A percentile compares a stretch with the other conserved stretches of the same genome.
phyloP scores from a whole-genome alignment of 2,797 vertebrate genomes.

The Aratinga solstitialis region DNA sequence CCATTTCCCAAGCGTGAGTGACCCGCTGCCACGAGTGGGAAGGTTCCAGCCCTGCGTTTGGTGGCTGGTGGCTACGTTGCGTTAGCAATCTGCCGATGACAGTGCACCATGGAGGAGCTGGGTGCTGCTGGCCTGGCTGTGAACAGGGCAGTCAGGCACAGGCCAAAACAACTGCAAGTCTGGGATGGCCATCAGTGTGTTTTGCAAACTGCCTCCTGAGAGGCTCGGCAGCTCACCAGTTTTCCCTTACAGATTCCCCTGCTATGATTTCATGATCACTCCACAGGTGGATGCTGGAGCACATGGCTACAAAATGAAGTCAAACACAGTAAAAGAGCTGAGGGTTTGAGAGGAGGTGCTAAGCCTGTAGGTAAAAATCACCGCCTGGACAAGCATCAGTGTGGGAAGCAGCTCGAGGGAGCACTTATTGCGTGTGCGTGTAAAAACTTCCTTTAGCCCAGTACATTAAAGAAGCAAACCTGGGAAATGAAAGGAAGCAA shows the following conservation, averaged over 20 bases:
- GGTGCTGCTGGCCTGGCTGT: not conserved
- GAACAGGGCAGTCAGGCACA: not conserved
- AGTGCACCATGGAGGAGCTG: not conserved
- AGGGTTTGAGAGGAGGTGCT: not conserved
- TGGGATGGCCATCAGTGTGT: not conserved
- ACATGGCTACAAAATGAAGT: not conserved
- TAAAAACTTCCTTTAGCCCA: not conserved
- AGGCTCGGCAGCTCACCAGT: not conserved
- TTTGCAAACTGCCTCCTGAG: not conserved
- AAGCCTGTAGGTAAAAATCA: not conserved
- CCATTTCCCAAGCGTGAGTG: not conserved
- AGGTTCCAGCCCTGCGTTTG: not conserved
- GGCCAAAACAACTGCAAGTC: not conserved
- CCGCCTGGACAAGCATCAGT: not conserved
- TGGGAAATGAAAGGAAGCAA: not conserved
- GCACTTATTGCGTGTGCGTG: not conserved
- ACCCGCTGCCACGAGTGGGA: rapidly evolving
- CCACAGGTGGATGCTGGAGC: not conserved
- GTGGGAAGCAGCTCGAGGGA: not conserved
- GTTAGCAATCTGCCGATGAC: not conserved
- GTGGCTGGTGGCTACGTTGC: too few relatives aligned
- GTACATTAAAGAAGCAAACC: not conserved
- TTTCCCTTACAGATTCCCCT: not conserved
- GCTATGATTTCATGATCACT: not conserved
- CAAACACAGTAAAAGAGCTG: not conserved